A percentile compares a stretch with the other conserved stretches of the same genome.
These are phyloP conservation scores for Drosophila yooni DNA, from an alignment of 2,888 invertebrate species.

Conservation along the genomic window DNA sequence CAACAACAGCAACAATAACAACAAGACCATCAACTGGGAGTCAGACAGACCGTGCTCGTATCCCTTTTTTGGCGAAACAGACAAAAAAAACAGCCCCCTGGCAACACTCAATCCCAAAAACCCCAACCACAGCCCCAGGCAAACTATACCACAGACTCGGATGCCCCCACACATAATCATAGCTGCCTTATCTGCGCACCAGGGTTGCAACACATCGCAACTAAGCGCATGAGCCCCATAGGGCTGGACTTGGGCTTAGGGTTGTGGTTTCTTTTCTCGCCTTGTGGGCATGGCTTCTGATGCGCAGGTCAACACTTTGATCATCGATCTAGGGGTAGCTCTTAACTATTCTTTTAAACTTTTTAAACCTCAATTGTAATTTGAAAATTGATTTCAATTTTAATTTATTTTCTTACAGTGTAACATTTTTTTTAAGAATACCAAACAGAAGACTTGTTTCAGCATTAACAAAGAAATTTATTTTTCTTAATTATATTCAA, in stretches of 20 bases:
- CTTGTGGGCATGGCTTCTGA: not conserved
- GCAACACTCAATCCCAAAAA: not conserved
- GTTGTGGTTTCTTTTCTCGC: slow-evolving; percentile 44
- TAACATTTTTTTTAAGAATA: not conserved
- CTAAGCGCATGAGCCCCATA: slow-evolving; percentile 34
- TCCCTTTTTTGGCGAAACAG: slow-evolving; percentile 29
- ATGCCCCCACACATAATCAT: slow-evolving; percentile 31
- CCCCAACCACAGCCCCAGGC: not conserved
- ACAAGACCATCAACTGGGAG: slow-evolving; percentile 8
- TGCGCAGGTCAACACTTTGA: slow-evolving; percentile 41
- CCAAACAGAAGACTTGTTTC: not conserved
- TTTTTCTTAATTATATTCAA: not conserved
- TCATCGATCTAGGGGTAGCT: slow-evolving; percentile 22
- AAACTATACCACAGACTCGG: slow-evolving; percentile 32
- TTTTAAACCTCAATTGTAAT: too few relatives aligned
- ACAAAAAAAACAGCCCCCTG: slow-evolving; percentile 12
- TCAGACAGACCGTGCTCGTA: slow-evolving; percentile 23
- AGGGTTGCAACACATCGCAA: slow-evolving; percentile 47
- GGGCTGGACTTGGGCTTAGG: slow-evolving; percentile 11
- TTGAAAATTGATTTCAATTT: not conserved
- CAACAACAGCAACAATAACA: slow-evolving; percentile 23
- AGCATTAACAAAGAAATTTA: not conserved
- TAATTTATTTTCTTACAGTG: not conserved
- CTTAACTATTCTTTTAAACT: not conserved
- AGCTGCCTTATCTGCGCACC: slow-evolving; percentile 39